A percentile compares a stretch with the other conserved stretches of the same genome.
Evolutionary conservation across 2,113 vertebrate species (phyloP).

Genomic region (Pachycephala philippinensis): DNA sequence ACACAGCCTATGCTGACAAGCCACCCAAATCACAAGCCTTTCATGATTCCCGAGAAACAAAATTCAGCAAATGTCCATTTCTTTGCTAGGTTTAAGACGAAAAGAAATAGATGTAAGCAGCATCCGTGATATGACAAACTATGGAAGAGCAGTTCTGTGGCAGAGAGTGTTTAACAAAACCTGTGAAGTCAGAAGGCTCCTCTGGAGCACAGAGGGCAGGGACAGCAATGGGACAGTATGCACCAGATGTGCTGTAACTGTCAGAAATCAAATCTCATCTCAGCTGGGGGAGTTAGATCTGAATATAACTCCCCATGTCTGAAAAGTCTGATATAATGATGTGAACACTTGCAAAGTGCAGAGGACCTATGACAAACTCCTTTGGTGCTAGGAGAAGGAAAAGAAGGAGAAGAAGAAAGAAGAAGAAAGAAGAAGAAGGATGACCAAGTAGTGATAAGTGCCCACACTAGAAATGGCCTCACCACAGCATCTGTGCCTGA

Average conservation of each 20-base stretch:
- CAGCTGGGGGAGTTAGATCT: not conserved
- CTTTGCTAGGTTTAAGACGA: not conserved
- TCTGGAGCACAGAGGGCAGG: not conserved
- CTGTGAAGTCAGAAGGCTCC: not conserved
- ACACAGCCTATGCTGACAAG: not conserved
- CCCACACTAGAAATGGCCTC: not conserved
- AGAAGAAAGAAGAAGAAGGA: not conserved
- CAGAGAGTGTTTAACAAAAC: not conserved
- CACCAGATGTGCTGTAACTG: not conserved
- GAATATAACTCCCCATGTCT: not conserved
- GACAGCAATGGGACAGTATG: not conserved
- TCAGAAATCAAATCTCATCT: not conserved
- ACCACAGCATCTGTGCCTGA: not conserved
- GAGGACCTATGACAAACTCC: not conserved
- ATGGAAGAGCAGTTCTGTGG: not conserved
- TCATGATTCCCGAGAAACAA: not conserved
- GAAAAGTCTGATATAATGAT: not conserved
- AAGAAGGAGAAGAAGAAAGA: not conserved
- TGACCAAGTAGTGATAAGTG: accelerated
- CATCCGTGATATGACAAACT: not conserved
- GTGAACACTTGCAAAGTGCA: not conserved
- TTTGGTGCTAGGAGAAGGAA: not conserved
- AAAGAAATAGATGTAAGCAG: not conserved
- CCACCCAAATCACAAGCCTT: not conserved
- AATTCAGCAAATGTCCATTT: not conserved